Conservation (phyloP, 2,888 invertebrate species). For the Sarcophaga variegata region DNA sequence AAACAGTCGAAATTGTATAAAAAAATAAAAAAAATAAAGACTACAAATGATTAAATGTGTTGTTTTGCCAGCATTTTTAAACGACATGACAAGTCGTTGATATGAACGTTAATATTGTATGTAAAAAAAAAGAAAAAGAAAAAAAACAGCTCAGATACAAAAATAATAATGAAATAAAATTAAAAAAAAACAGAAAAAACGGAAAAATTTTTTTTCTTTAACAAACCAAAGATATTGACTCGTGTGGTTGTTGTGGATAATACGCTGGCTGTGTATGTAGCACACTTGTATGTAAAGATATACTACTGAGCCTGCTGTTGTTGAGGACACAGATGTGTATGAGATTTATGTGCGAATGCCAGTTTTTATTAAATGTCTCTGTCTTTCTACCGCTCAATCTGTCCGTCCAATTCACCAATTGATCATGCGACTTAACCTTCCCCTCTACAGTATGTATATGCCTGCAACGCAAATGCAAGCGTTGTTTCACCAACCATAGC, state of each 20-base stretch:
- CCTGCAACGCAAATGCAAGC: too few species aligned
- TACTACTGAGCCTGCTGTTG: slow-evolving; percentile 9
- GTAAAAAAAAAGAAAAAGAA: slow-evolving; percentile 9
- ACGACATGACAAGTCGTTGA: slow-evolving; percentile 70
- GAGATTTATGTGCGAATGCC: slow-evolving; percentile 65
- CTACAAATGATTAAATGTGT: slow-evolving; percentile 70
- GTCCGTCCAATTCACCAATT: not conserved
- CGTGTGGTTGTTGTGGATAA: slow-evolving; percentile 30
- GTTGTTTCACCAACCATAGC: not conserved
- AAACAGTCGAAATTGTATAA: not conserved
- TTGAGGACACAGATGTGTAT: slow-evolving; percentile 61
- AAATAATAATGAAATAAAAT: not conserved
- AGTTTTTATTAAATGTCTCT: slow-evolving; percentile 54
- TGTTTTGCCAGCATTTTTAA: slow-evolving; percentile 69
- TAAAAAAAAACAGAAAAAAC: not conserved
- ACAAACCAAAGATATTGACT: slow-evolving; percentile 42
- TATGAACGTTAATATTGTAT: slow-evolving; percentile 61
- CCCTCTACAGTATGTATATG: not conserved
- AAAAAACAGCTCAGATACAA: slow-evolving; percentile 9
- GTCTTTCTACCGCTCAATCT: not conserved
- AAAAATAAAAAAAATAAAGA: slow-evolving; percentile 32
- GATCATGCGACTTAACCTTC: not conserved
- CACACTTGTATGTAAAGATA: not conserved
- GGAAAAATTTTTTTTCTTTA: slow-evolving; percentile 30
- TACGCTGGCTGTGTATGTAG: not conserved